phyloP scores from a whole-genome alignment of 2,888 invertebrate genomes.

The Xestia rhomboidea region DNA sequence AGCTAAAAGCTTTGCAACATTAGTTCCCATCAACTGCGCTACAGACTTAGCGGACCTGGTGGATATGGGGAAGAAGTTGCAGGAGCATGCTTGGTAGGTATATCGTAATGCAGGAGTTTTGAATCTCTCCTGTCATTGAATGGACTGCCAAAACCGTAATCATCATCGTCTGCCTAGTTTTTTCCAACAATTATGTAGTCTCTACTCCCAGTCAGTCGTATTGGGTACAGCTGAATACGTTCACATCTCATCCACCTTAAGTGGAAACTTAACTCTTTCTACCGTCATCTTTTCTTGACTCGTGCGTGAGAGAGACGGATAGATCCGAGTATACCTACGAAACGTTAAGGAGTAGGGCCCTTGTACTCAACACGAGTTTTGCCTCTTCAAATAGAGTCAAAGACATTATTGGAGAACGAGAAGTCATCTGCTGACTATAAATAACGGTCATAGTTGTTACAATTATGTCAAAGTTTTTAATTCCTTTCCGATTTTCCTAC shows the following conservation, averaged over 20 bases:
- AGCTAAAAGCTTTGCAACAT: constrained; percentile 85
- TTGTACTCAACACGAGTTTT: too few species aligned
- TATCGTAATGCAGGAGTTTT: not conserved
- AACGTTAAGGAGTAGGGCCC: too few species aligned
- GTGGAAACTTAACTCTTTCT: not conserved
- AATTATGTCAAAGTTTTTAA: not conserved
- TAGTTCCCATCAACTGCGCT: constrained; percentile 83
- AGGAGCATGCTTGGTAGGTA: constrained; percentile 19
- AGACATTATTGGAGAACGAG: too few species aligned
- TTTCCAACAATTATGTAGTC: not conserved
- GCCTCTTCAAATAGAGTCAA: too few species aligned
- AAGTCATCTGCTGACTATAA: not conserved
- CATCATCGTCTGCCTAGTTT: not conserved
- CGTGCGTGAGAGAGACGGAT: too few species aligned
- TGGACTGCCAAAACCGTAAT: not conserved
- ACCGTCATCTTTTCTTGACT: not conserved
- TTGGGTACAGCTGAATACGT: not conserved
- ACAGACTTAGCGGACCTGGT: constrained; percentile 68
- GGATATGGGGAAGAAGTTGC: constrained; percentile 50
- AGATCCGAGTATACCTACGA: too few species aligned
- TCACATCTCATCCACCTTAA: not conserved
- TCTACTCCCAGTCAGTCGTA: not conserved
- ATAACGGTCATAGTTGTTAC: not conserved
- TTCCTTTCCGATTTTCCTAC: not conserved
- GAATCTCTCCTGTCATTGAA: not conserved